These are phyloP conservation scores for Pavo muticus DNA, from an alignment of 2,113 vertebrate species.

Conservation along the genomic window DNA sequence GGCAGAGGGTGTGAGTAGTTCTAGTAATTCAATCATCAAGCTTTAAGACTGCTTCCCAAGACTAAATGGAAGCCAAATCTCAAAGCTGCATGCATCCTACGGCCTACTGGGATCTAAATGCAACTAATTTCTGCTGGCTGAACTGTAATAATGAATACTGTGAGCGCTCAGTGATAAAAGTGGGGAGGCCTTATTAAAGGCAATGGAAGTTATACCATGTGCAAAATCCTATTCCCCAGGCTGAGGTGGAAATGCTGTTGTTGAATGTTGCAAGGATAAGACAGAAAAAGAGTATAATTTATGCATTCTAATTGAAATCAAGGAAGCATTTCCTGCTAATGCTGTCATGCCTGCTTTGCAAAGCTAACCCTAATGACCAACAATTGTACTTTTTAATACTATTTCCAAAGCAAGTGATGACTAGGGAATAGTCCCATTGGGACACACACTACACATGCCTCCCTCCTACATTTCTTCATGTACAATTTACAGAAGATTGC, in stretches of 20 bases:
- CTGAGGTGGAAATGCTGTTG: neutral
- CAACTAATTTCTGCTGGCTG: conserved; percentile 61
- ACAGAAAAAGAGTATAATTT: conserved; percentile 33
- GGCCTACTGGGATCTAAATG: conserved; percentile 55
- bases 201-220: conserved; percentile 45
- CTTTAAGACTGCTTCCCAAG: neutral
- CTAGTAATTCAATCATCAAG: conserved; percentile 32
- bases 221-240: conserved; percentile 60
- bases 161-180: conserved; percentile 55
- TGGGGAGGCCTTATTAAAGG: conserved; percentile 28
- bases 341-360: conserved; percentile 46
- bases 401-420: conserved; percentile 27
- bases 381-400: conserved; percentile 61
- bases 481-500: conserved; percentile 48
- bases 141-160: conserved; percentile 64
- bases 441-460: conserved; percentile 42
- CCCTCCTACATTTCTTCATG: conserved; percentile 25
- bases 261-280: conserved; percentile 24
- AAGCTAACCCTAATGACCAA: conserved; percentile 71
- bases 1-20: conserved; percentile 20
- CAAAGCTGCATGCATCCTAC: neutral
- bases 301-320: conserved; percentile 66
- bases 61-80: conserved; percentile 17
- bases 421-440: conserved; percentile 39
- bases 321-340: conserved; percentile 68